Conservation (phyloP, 2,797 vertebrate genomes). For the Amblyraja radiata region DNA sequence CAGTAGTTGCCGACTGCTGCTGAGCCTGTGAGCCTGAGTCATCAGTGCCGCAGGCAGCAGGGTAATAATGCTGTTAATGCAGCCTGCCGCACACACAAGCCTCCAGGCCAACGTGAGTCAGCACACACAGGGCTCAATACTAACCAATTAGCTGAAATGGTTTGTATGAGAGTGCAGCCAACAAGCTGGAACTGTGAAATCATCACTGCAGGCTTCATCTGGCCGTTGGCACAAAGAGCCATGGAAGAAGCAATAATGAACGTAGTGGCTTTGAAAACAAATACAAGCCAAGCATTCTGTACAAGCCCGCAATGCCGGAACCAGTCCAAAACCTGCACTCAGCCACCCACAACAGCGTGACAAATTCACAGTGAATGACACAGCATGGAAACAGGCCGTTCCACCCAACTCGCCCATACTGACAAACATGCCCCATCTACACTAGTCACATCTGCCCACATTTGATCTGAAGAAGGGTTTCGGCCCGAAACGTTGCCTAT, state of each 20-base stretch:
- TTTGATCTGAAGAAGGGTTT: no score
- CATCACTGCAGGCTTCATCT: neutral
- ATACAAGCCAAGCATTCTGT: neutral
- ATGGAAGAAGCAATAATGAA: no score
- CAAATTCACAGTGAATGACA: no score
- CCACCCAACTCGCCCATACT: no score
- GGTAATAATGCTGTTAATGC: constrained; percentile 22
- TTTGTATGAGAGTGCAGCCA: neutral
- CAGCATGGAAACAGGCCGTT: no score
- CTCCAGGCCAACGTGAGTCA: constrained; percentile 18
- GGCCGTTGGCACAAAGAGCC: neutral
- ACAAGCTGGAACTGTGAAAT: neutral
- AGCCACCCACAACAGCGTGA: no score
- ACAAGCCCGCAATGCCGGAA: no score
- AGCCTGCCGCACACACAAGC: constrained; percentile 1
- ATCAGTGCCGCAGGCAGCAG: neutral
- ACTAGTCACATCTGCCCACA: no score
- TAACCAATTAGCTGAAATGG: constrained; percentile 8
- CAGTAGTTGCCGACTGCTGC: neutral
- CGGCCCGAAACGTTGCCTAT: no score
- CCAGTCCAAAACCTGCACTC: no score
- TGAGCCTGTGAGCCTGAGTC: neutral
- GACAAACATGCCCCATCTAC: no score
- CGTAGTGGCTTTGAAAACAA: neutral
- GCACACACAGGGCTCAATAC: neutral